Conservation (phyloP, 2,113 vertebrate genomes). For the Scophthalmus maximus region DNA sequence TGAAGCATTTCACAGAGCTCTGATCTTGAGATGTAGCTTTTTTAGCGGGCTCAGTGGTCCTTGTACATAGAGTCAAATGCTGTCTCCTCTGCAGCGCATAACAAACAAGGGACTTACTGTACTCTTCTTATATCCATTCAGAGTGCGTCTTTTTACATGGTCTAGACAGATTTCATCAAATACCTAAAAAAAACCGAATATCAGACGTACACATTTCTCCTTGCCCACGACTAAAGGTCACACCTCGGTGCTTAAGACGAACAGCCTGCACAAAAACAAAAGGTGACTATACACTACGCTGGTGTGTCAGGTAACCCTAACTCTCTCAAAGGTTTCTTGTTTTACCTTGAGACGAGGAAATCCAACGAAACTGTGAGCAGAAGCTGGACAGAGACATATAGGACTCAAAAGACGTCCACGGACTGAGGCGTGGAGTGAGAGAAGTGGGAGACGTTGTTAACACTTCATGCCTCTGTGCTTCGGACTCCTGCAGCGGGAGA, state of each 20-base stretch:
- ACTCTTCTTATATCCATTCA: constrained; percentile 15
- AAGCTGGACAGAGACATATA: neutral
- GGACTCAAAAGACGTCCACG: neutral
- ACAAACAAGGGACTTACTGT: constrained; percentile 10
- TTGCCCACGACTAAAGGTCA: neutral
- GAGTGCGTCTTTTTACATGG: constrained; percentile 11
- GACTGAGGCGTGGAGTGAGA: constrained; percentile 21
- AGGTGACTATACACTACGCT: too few species aligned
- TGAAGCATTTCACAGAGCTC: constrained; percentile 47
- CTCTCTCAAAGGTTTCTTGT: too few species aligned
- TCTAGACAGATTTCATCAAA: constrained; percentile 4
- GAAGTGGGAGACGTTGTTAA: constrained; percentile 31
- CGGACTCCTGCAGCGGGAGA: constrained; percentile 29
- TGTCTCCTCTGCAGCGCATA: neutral
- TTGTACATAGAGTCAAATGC: constrained; percentile 22
- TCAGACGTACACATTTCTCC: constrained; percentile 22
- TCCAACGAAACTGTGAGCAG: neutral
- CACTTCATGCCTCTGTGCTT: constrained; percentile 61
- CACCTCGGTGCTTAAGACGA: neutral
- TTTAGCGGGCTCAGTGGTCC: constrained; percentile 29
- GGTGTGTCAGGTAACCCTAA: too few species aligned
- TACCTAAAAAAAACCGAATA: neutral
- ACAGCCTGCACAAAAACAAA: constrained; percentile 9
- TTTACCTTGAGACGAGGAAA: neutral
- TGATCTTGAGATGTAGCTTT: constrained; percentile 37